Percentiles rank a stretch among this genome's conserved stretches.
Evolutionary conservation across 2,888 invertebrate species (phyloP).

Genomic region (Acrobasis consociella): DNA sequence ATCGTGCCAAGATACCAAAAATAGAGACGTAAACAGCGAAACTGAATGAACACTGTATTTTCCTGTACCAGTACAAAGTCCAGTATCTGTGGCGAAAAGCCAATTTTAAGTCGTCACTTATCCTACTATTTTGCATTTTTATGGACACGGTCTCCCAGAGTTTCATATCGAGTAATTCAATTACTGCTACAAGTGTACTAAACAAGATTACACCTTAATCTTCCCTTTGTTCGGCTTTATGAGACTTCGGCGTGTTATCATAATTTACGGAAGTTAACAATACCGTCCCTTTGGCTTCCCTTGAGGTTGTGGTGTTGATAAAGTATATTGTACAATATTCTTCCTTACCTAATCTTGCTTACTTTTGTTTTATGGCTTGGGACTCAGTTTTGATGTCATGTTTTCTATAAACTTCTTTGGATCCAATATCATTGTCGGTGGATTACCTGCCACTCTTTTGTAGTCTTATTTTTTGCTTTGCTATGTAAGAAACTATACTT

Average conservation of each 20-base stretch:
- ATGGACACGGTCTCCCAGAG: slow-evolving; percentile 3
- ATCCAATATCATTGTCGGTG: too few relatives aligned
- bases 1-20: slow-evolving; percentile 63
- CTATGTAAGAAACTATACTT: too few relatives aligned
- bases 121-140: slow-evolving; percentile 22
- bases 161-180: slow-evolving; percentile 21
- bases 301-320: too few relatives aligned
- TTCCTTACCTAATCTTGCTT: not conserved
- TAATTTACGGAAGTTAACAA: slow-evolving; percentile 17
- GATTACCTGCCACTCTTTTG: too few relatives aligned
- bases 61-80: slow-evolving; percentile 78
- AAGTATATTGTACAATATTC: not conserved
- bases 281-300: slow-evolving; percentile 10
- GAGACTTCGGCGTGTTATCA: slow-evolving; percentile 22
- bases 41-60: slow-evolving; percentile 64
- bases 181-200: slow-evolving; percentile 22
- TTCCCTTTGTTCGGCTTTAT: slow-evolving; percentile 21
- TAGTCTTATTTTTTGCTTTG: too few relatives aligned
- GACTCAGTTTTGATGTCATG: too few relatives aligned
- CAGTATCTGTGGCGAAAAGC: slow-evolving; percentile 68
- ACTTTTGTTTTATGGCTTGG: not conserved
- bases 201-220: slow-evolving; percentile 24
- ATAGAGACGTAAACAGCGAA: slow-evolving; percentile 68
- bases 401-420: too few relatives aligned
- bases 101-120: slow-evolving; percentile 51